Conservation (phyloP, 2,797 vertebrate species). For the Hyperoplus lanceolatus region DNA sequence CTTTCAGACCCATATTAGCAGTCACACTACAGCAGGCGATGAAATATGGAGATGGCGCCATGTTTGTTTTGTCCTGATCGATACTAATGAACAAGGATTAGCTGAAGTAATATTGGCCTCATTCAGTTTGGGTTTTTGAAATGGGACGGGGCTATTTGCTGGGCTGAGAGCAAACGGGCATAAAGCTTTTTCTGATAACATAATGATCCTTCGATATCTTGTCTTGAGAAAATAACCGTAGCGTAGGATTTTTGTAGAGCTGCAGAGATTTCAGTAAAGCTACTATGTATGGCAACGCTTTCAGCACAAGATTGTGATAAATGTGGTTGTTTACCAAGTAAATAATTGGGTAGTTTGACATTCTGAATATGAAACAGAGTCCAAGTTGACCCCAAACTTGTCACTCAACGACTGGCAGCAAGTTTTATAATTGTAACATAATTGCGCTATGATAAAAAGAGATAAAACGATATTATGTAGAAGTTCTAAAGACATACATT, state of each 20-base stretch:
- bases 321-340: neutral
- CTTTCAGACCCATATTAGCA: conserved; percentile 21
- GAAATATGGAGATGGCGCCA: conserved; percentile 58
- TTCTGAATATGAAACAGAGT: neutral
- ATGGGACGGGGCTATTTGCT: conserved; percentile 41
- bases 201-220: conserved; percentile 45
- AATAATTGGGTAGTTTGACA: neutral
- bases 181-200: conserved; percentile 40
- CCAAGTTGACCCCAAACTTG: neutral
- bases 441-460: neutral
- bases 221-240: conserved; percentile 28
- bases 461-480: neutral
- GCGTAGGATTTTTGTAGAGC: neutral
- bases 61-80: conserved; percentile 62
- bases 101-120: conserved; percentile 50
- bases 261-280: conserved; percentile 15
- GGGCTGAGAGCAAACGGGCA: conserved; percentile 40
- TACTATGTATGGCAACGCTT: neutral
- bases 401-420: neutral
- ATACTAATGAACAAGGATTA: conserved; percentile 70
- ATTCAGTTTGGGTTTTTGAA: conserved; percentile 15
- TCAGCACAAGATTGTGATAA: conserved; percentile 7
- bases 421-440: neutral
- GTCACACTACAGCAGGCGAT: conserved; percentile 43
- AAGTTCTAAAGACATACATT: neutral